phyloP scores from a whole-genome alignment of 30 jellyfish, hydroid and myxozoan species.

The Mastigias papua region DNA sequence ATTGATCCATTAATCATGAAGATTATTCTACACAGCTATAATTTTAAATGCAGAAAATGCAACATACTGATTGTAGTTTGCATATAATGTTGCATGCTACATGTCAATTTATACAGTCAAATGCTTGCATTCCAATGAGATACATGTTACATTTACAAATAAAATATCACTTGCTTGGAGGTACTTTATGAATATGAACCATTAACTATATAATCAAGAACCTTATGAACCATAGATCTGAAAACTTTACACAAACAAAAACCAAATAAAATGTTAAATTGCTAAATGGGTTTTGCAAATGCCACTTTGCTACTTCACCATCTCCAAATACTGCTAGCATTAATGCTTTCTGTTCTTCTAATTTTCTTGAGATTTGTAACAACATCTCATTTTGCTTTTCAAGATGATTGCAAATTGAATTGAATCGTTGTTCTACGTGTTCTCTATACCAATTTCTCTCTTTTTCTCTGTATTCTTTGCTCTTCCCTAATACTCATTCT shows the following conservation, averaged over 20 bases:
- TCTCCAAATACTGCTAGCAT: neutral
- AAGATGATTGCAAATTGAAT: neutral
- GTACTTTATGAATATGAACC: neutral
- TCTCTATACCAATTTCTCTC: neutral
- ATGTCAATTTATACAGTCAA: neutral
- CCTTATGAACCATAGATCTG: neutral
- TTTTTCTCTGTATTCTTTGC: neutral
- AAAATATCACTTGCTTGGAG: neutral
- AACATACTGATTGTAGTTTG: neutral
- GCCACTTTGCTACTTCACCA: neutral
- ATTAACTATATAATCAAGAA: neutral
- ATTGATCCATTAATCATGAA: constrained; percentile 20
- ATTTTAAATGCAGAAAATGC: neutral
- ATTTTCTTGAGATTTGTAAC: neutral
- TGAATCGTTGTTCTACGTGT: neutral
- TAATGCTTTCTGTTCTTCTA: neutral
- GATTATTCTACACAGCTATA: neutral
- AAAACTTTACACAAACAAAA: neutral
- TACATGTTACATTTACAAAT: neutral
- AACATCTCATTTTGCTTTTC: constrained; percentile 15
- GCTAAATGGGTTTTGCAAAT: neutral
- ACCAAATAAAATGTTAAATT: neutral
- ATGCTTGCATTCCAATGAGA: neutral
- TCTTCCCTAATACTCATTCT: constrained; percentile 4
- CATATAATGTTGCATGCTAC: neutral